Conservation (phyloP, 2,797 vertebrate genomes). For the Graptemys geographica region DNA sequence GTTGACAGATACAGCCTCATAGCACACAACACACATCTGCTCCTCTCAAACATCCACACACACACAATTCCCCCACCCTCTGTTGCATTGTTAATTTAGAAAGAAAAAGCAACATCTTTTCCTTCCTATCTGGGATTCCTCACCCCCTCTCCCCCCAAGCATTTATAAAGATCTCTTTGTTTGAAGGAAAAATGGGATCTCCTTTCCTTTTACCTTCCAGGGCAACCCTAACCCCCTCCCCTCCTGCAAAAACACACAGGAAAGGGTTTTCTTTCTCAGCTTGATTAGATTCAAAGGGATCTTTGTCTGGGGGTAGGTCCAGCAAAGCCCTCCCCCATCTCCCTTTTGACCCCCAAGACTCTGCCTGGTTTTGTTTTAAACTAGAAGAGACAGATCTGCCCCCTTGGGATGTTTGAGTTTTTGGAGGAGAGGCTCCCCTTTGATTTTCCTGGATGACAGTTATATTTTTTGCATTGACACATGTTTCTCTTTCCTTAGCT, state of each 20-base stretch:
- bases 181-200: conserved; percentile 48
- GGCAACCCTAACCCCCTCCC: conserved; percentile 34
- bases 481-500: accelerated
- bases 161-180: conserved; percentile 63
- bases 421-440: neutral
- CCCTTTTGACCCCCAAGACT: conserved; percentile 52
- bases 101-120: neutral
- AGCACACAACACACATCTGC: neutral
- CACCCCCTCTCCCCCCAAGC: neutral
- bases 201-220: conserved; percentile 60
- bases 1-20: neutral
- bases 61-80: neutral
- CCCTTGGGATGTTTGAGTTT: conserved; percentile 29
- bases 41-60: accelerated
- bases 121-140: neutral
- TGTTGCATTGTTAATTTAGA: neutral
- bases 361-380: conserved; percentile 63
- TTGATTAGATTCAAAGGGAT: conserved; percentile 62
- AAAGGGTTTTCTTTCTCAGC: conserved; percentile 56
- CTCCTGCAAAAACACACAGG: conserved; percentile 42
- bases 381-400: conserved; percentile 41
- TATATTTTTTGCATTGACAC: neutral
- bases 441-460: neutral
- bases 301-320: conserved; percentile 64
- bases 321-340: conserved; percentile 48